Percentiles rank a stretch among this genome's conserved stretches.
Conservation (phyloP, 2,797 vertebrate genomes). For the Borostomias antarcticus region DNA sequence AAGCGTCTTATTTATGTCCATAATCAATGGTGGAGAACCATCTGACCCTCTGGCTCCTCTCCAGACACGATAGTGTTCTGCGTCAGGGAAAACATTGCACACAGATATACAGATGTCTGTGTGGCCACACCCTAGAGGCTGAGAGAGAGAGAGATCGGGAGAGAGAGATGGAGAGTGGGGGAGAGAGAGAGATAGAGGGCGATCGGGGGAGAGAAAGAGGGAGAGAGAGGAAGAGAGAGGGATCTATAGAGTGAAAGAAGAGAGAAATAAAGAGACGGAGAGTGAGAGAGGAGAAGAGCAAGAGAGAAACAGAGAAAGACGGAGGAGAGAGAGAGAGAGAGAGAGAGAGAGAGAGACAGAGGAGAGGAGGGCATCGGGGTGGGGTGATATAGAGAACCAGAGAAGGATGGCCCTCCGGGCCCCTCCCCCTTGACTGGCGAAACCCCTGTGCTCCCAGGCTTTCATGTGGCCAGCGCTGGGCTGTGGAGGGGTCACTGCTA, state of each 20-base stretch:
- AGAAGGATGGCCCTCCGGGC: conserved; percentile 61
- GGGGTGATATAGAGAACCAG: conserved; percentile 57
- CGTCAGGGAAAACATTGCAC: too few species aligned
- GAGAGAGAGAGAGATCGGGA: background rate
- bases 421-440: conserved; percentile 64
- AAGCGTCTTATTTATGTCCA: too few species aligned
- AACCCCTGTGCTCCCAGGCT: conserved; percentile 54
- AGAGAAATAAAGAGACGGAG: background rate
- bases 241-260: background rate
- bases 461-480: conserved; percentile 77
- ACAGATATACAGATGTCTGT: too few species aligned
- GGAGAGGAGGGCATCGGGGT: conserved; percentile 6
- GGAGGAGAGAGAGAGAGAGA: conserved; percentile 34
- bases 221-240: conserved; percentile 36
- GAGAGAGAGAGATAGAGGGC: too few species aligned
- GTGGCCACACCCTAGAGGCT: too few species aligned
- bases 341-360: conserved; percentile 1
- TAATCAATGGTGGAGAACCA: too few species aligned
- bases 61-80: too few species aligned
- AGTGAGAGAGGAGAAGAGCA: too few species aligned
- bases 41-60: too few species aligned
- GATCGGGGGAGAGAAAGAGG: too few species aligned
- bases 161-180: too few species aligned
- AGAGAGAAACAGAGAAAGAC: too few species aligned
- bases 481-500: conserved; percentile 74